These are phyloP conservation scores for Tetragonula clypearis DNA, from an alignment of 1,140 invertebrate species.

Conservation along the genomic window DNA sequence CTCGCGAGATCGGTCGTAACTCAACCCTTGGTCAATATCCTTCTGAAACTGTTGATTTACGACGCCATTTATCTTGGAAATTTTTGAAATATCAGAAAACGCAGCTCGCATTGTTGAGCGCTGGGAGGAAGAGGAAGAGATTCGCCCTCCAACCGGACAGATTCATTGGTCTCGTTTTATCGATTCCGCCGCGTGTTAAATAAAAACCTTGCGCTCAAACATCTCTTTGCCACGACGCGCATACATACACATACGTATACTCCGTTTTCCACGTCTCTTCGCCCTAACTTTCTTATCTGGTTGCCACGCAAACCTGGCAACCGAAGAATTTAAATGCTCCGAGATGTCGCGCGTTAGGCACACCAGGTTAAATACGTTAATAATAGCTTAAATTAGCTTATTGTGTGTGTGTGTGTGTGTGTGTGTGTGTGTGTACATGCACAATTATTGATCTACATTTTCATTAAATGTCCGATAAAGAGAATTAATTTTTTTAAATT, in stretches of 20 bases:
- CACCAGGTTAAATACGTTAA: too few relatives aligned
- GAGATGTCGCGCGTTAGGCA: not conserved
- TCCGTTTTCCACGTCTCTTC: not conserved
- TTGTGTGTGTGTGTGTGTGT: too few relatives aligned
- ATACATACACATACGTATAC: not conserved
- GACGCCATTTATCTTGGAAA: constrained; percentile 29
- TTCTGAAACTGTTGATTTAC: constrained; percentile 28
- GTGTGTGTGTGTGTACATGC: too few relatives aligned
- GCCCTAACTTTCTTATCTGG: not conserved
- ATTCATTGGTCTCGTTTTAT: constrained; percentile 31
- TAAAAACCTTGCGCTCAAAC: constrained; percentile 1
- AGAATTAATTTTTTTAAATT: too few relatives aligned
- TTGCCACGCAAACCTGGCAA: not conserved
- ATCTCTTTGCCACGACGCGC: not conserved
- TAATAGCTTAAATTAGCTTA: too few relatives aligned
- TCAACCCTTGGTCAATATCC: constrained; percentile 27
- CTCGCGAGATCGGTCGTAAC: constrained; percentile 18
- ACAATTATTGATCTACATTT: too few relatives aligned
- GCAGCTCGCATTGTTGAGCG: not conserved
- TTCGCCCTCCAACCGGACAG: not conserved
- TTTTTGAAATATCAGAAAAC: constrained; percentile 26
- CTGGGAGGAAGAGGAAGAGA: not conserved
- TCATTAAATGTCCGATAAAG: too few relatives aligned
- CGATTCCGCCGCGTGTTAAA: not conserved
- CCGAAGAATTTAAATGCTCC: not conserved